Evolutionary conservation across 2,113 vertebrate genomes (phyloP), one percentile per base, ranked within the genome.

Genomic region (Pelobates fuscus): DNA sequence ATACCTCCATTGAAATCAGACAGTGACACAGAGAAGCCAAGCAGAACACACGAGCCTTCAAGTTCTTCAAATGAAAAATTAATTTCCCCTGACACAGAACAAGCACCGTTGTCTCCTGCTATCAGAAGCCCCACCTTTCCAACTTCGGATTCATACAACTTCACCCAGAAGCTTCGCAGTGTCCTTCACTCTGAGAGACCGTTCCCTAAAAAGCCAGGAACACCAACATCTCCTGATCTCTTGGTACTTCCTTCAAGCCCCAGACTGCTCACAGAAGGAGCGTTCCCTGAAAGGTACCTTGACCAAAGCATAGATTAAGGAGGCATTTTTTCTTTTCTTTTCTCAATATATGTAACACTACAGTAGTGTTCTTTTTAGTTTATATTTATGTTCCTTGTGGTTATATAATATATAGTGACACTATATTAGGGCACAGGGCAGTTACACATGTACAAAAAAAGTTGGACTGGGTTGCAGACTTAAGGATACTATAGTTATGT

Each of bases 91-190:
- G 25, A 58, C 29, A 25, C 2, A 23, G 72, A 76, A 18, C 3
- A 37, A 26, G 37, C 27, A 43, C 17, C 57, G 46, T 7, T 18
- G 8, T n/a, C 52, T 30, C 23, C 37, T 15, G 63, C 46, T 2
- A 46, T 24, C 66, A 77, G 57, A 68, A 68, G 65, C 29, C 65
- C 73, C 49, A 61, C 65, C 2, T 77, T 77, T 61, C 72, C 72
- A 58, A 2, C 52, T 14, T 43, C 73, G 30, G 73, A 77, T 37
- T 68, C 73, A 3, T 60, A 52, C 8, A 77, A 55, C 24, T 77
- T 77, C 15, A 77, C 65, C 27, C 73, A 77, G 65, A 77, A 77
- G 29, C 29, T 77, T 2, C 73, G 73, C 3, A 77, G 73, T 52
- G 73, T 77, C 41, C 73, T 77, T 6, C 54, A 77, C 29, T 77